Evolutionary conservation across 1,140 invertebrate species (phyloP).

Genomic region (Meloidogyne floridensis): DNA sequence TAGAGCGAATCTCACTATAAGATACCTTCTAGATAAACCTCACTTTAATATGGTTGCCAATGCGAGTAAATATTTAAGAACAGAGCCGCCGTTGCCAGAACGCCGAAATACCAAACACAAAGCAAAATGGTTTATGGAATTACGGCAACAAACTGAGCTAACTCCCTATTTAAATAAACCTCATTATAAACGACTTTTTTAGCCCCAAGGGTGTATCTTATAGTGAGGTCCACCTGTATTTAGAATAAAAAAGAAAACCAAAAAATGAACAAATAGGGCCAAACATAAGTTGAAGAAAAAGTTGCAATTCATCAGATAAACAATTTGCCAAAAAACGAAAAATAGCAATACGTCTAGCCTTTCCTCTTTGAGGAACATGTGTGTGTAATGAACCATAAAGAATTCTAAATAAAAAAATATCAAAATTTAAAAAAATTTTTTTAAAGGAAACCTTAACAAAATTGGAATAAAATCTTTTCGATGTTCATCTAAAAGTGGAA

Average conservation of each 20-base stretch:
- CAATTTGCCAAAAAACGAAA: slow-evolving; percentile 35
- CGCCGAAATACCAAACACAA: no score
- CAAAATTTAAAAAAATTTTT: neutral
- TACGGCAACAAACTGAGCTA: no score
- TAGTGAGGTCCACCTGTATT: no score
- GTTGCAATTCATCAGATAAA: slow-evolving; percentile 19
- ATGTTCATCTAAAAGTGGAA: slow-evolving; percentile 19
- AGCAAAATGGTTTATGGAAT: no score
- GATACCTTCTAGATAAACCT: no score
- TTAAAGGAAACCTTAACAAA: slow-evolving; percentile 19
- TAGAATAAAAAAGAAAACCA: neutral
- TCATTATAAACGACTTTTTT: no score
- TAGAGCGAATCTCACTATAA: no score
- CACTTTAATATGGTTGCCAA: no score
- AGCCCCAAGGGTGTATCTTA: no score
- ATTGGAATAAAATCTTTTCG: slow-evolving; percentile 27
- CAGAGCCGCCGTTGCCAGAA: no score
- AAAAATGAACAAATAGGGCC: slow-evolving; percentile 19
- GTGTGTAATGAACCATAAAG: slow-evolving; percentile 34
- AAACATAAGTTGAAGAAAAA: slow-evolving; percentile 29
- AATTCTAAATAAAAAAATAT: slow-evolving; percentile 7
- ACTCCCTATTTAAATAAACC: no score
- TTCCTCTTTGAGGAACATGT: slow-evolving; percentile 24
- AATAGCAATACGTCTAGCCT: slow-evolving; percentile 24
- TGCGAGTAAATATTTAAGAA: no score